Conservation (phyloP, 2,797 vertebrate species). For the Lepilemur ruficaudatus region DNA sequence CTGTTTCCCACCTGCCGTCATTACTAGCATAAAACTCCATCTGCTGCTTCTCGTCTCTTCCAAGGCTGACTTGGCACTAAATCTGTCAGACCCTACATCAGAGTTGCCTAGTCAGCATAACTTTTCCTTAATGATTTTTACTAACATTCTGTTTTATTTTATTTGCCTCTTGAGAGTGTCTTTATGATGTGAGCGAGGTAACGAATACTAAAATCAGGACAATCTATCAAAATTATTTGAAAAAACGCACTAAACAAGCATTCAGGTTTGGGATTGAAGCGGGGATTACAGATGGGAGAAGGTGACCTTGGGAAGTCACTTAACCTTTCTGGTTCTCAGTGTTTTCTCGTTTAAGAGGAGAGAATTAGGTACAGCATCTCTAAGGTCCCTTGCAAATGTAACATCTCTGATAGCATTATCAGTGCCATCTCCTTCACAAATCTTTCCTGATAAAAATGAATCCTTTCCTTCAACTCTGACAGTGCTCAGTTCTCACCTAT, state of each 20-base stretch:
- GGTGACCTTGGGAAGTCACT: constrained; percentile 53
- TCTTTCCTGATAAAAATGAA: not conserved
- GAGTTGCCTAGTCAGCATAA: constrained; percentile 49
- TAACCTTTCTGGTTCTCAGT: not conserved
- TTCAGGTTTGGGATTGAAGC: constrained; percentile 6
- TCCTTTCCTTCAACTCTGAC: not conserved
- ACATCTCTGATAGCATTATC: not conserved
- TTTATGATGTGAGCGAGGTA: not conserved
- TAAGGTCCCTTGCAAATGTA: not conserved
- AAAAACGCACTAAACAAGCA: not conserved
- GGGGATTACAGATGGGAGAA: constrained; percentile 3
- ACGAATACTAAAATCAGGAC: not conserved
- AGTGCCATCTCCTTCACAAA: not conserved
- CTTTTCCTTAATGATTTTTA: constrained; percentile 22
- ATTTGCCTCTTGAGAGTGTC: not conserved
- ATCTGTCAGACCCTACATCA: not conserved
- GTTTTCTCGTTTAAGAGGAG: not conserved
- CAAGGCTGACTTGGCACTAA: constrained; percentile 57
- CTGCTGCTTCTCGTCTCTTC: constrained; percentile 62
- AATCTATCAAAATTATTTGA: not conserved
- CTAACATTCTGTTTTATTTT: constrained; percentile 39
- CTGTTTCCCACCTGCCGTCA: constrained; percentile 67
- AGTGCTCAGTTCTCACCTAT: not conserved
- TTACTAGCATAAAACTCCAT: constrained; percentile 59
- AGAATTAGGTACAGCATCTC: not conserved